Base-by-base conservation (phyloP, 2,797 vertebrate species). In the Pipistrellus pygmaeus region DNA sequence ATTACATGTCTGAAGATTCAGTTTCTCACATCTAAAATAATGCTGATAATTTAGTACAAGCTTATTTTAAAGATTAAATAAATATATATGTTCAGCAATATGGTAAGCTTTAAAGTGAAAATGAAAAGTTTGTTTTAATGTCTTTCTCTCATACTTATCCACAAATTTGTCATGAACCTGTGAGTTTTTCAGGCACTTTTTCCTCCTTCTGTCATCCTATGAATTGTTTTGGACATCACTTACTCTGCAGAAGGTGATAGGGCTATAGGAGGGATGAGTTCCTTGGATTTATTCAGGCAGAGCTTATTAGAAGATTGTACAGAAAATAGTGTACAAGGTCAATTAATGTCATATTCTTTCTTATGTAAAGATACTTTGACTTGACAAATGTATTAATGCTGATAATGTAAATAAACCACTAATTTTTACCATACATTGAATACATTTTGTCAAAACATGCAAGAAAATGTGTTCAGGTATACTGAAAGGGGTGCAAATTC, bases 11-110 rank as follows among this genome's bases (percentile, higher is more conserved):
- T 81, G 11, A 91, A 80, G 66, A 60, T 81, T 84, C 55, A 14
- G 20, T 66, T 90, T 81, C 9, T 85, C 20, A 55, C 85, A 13
- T 93, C 35, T 88, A 68, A 82, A 85, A 48, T 60, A 72, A 88
- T 1, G 11, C 53, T 83, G 15, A 60, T 62, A 68, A 55, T 77
- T 76, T 0, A 12, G 5, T 48, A 38, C 4, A 68, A 13, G 3
- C 12, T 86, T 90, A 17, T 8, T 73, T 18, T 51, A 17, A 93
- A 21, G 15, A 85, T 62, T 88, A 80, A 81, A 66, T 92, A 2
- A 53, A 66, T 66, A 73, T 14, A 53, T 15, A 62, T 13, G 12
- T 62, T 77, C 55, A 46, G 21, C 57, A 81, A 48, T 25, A 51
- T 21, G 41, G 51, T 32, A 69, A 78, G 60, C 8, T 92, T 81